These are phyloP conservation scores for Apis mellifera DNA, from an alignment of 1,140 invertebrate genomes.

Conservation along the genomic window Amel_HAv3.1 CM009937.2:11853501-11854000, in stretches of 20 bases:
- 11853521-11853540: conserved; percentile 48
- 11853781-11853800: not conserved
- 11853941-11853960: too few species aligned
- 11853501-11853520: conserved; percentile 52
- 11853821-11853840: not conserved
- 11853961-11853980: too few species aligned
- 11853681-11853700: not conserved
- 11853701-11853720: too few species aligned
- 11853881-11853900: too few species aligned
- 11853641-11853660: conserved; percentile 36
- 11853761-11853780: not conserved
- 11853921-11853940: too few species aligned
- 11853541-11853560: conserved; percentile 61
- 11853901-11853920: too few species aligned
- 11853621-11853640: not conserved
- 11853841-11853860: too few species aligned
- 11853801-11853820: not conserved
- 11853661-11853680: conserved; percentile 18
- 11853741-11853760: conserved; percentile 28
- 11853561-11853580: conserved; percentile 58
- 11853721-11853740: conserved; percentile 37
- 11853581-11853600: conserved; percentile 37
- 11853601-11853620: not conserved
- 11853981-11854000: not conserved
- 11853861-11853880: too few species aligned